phyloP scores from a whole-genome alignment of 2,797 vertebrate species.

The Poeciliopsis turneri region DNA sequence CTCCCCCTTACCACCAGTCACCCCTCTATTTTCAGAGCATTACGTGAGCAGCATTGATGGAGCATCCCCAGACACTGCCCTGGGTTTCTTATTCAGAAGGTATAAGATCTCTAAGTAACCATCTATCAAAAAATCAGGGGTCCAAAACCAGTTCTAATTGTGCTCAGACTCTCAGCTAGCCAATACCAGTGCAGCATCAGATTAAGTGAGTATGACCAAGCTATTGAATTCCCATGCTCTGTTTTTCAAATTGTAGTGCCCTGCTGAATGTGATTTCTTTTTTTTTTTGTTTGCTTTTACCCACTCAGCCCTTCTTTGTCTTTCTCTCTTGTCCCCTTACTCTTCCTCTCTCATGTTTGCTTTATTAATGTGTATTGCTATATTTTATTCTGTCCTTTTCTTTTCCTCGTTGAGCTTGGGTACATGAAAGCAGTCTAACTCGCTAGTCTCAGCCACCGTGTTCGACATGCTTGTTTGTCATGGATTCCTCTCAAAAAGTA shows the following conservation, averaged over 20 bases:
- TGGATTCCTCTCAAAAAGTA: slow-evolving; percentile 53
- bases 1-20: slow-evolving; percentile 51
- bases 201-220: slow-evolving; percentile 69
- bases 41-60: slow-evolving; percentile 76
- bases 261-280: slow-evolving; percentile 30
- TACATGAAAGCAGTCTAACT: slow-evolving; percentile 50
- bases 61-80: slow-evolving; percentile 57
- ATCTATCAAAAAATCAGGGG: slow-evolving; percentile 75
- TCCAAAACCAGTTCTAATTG: slow-evolving; percentile 77
- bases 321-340: slow-evolving; percentile 12
- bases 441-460: slow-evolving; percentile 42
- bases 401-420: slow-evolving; percentile 24
- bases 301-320: slow-evolving; percentile 23
- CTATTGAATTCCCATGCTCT: slow-evolving; percentile 67
- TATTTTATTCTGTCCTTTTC: not conserved
- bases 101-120: slow-evolving; percentile 70
- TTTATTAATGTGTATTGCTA: not conserved
- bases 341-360: not conserved
- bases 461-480: slow-evolving; percentile 68
- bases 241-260: slow-evolving; percentile 48
- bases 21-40: slow-evolving; percentile 66
- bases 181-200: slow-evolving; percentile 49
- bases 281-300: slow-evolving; percentile 25
- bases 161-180: slow-evolving; percentile 65
- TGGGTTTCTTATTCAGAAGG: slow-evolving; percentile 70